Evolutionary conservation across 1,140 invertebrate species (phyloP), one percentile per base, ranked within the genome.

Genomic region (Octopus sinensis): DNA sequence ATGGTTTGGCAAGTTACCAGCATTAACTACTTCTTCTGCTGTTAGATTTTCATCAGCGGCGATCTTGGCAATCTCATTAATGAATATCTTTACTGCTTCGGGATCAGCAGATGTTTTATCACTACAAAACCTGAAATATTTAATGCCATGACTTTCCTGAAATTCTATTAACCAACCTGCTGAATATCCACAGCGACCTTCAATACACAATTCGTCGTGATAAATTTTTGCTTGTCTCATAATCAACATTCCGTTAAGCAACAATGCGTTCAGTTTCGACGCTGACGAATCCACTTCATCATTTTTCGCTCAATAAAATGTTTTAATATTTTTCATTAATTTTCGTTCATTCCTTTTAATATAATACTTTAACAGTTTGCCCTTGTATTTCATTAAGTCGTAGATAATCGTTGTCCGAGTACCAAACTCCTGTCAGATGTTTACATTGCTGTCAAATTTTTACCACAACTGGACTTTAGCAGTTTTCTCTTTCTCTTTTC

Each of bases 351-450:
- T n/a, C 9, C 62, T 68, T 9, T n/a, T n/a, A 68, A n/a, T n/a
- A 68, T 68, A 68, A n/a, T 12, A 68, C 62, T 68, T 68, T 68
- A 68, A 68, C 62, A 68, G n/a, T 68, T 68, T 68, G n/a, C 62
- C n/a, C n/a, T n/a, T 68, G 62, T 68, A 23, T 23, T 68, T n/a
- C 62, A 12, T 68, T n/a, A 68, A n/a, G 62, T 68, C 62, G n/a
- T 68, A 9, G 62, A 68, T 68, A n/a, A 9, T 68, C 9, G 62
- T 68, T 68, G 62, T 68, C n/a, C 62, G 9, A 68, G 1, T n/a
- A 12, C 62, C n/a, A 68, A 12, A 68, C 62, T 68, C 62, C 62
- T 68, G 23, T 23, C 23, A 23, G 23, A 23, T 23, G 23, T 23
- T 23, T 23, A 23, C 23, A 23, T 23, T 23, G 23, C 23, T 23